Evolutionary conservation across 2,888 invertebrate genomes (phyloP).

Genomic region (Torymus aiolomorphi): DNA sequence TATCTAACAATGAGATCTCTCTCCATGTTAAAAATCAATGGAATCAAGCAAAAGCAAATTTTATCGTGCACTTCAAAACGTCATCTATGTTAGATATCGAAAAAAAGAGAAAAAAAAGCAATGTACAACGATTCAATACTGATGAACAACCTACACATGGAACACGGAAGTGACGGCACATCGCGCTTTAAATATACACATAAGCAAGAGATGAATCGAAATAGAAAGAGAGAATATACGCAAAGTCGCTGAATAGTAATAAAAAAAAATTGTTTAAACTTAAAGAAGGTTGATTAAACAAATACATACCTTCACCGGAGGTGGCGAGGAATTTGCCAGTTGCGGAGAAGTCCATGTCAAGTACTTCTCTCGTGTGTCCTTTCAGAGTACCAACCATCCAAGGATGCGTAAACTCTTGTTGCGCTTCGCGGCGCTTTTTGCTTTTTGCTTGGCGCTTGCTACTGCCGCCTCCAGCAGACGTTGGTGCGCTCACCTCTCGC

Average conservation of each 20-base stretch:
- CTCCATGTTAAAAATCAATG: no score
- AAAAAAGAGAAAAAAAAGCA: conserved; percentile 29
- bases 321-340: conserved; percentile 92
- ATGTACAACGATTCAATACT: not conserved
- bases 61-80: conserved; percentile 16
- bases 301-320: conserved; percentile 86
- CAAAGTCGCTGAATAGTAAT: no score
- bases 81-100: not conserved
- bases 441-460: conserved; percentile 68
- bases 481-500: not conserved
- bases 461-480: conserved; percentile 16
- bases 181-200: not conserved
- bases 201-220: not conserved
- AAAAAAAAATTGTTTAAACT: no score
- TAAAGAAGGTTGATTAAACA: no score
- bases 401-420: conserved; percentile 71
- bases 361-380: conserved; percentile 86
- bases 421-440: conserved; percentile 70
- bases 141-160: not conserved
- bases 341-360: conserved; percentile 87
- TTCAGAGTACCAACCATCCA: conserved; percentile 89
- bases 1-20: no score
- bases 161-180: not conserved
- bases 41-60: conserved; percentile 46
- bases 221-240: not conserved